Conservation (phyloP, 1,140 invertebrate genomes). For the Trichomalopsis sarcophagae region DNA sequence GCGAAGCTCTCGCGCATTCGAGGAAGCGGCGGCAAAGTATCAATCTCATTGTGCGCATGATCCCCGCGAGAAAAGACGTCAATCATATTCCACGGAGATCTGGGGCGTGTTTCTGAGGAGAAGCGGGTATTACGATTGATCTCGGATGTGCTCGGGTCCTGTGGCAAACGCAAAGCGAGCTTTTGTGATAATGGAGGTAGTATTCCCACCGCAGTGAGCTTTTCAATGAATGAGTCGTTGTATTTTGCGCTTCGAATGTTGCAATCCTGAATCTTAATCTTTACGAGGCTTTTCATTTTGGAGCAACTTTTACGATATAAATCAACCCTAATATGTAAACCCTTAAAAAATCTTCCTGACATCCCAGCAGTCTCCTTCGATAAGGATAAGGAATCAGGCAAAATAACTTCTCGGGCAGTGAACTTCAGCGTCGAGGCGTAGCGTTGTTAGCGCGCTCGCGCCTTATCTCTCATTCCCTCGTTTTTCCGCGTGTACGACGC, state of each 20-base stretch:
- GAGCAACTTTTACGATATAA: no score
- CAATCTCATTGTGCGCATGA: constrained; percentile 24
- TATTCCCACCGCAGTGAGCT: neutral
- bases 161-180: neutral
- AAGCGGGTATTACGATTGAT: constrained; percentile 21
- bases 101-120: constrained; percentile 1
- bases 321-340: no score
- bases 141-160: neutral
- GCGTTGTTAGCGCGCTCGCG: neutral
- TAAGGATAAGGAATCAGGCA: no score
- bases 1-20: no score
- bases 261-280: no score
- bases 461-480: constrained; percentile 21
- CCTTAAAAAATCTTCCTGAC: no score
- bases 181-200: neutral
- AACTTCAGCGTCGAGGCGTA: neutral
- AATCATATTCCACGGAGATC: neutral
- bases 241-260: no score
- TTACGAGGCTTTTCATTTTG: no score
- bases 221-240: constrained; percentile 9
- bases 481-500: constrained; percentile 16
- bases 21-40: constrained; percentile 10
- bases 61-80: constrained; percentile 19
- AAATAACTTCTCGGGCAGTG: no score
- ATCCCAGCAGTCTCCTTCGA: no score